A percentile compares a stretch with the other conserved stretches of the same genome.
Evolutionary conservation across 1,140 invertebrate genomes (phyloP).

Genomic region (Micrasema minimum): DNA sequence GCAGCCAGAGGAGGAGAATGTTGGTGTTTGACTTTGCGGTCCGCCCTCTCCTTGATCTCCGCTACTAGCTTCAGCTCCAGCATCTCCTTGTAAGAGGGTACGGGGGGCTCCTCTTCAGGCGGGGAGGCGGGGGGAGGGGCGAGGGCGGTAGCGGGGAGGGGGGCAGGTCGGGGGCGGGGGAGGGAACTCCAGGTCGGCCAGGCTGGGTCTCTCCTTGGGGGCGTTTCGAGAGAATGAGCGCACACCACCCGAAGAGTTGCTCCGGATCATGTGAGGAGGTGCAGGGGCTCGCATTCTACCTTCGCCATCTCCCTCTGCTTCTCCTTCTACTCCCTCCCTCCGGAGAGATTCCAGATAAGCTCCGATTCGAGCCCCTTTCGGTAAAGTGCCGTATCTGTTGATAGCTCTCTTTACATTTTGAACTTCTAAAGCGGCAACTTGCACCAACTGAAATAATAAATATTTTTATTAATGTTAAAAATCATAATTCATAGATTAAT

Average conservation of each 20-base stretch:
- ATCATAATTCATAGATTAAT: too few relatives aligned
- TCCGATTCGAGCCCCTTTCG: conserved; percentile 94
- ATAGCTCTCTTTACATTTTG: conserved; percentile 97
- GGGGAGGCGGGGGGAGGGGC: conserved; percentile 56
- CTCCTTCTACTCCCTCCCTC: conserved; percentile 66
- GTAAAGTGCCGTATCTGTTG: conserved; percentile 95
- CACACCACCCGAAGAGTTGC: conserved; percentile 84
- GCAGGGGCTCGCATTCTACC: conserved; percentile 57
- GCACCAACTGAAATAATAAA: conserved; percentile 74
- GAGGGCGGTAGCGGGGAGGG: conserved; percentile 61
- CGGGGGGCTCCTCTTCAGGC: conserved; percentile 7
- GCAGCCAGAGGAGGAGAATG: conserved; percentile 63
- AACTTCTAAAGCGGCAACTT: conserved; percentile 91
- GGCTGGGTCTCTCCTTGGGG: conserved; percentile 68
- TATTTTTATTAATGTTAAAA: too few relatives aligned
- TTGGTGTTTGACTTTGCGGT: conserved; percentile 69
- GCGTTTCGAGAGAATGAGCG: conserved; percentile 68
- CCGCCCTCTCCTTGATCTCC: conserved; percentile 82
- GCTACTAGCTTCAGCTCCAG: conserved; percentile 81
- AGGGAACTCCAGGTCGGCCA: conserved; percentile 86
- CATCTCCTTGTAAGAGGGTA: conserved; percentile 73
- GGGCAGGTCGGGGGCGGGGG: conserved; percentile 84
- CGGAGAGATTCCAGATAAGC: conserved; percentile 93
- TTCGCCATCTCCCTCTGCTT: conserved; percentile 62
- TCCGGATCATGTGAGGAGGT: conserved; percentile 83